Base-by-base conservation (phyloP, 2,797 vertebrate species). In the Sebastes steindachneri region DNA sequence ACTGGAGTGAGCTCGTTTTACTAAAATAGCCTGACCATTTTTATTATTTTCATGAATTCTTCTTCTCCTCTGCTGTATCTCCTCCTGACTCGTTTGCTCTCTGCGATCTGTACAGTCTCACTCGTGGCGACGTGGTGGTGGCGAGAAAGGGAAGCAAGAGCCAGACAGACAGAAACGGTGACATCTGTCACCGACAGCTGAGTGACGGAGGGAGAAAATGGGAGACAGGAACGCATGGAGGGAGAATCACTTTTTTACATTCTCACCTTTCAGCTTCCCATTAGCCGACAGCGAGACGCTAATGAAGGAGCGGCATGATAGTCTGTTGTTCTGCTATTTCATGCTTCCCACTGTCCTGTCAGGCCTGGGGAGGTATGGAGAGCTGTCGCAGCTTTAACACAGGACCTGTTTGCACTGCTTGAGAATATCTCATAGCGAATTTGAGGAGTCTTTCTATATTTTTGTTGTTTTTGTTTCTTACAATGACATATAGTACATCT, bases 181-280 rank as follows among this genome's bases (percentile, higher is more conserved):
- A 90, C 88, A 88, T 93, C 83, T 92, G 90, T 93, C 90, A 90
- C 79, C 68, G 89, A 68, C 86, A 74, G 79, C 68, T 19, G 65
- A 88, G 80, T 77, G 89, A 91, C 60, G 84, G 87, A 86, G 83
- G 68, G 79, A 90, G 89, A 55, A 85, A 85, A 76, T 31, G 72
- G 75, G 82, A 87, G 81, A 83, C 73, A 37, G 85, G 68, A 55
- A 87, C 79, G 66, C 85, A 73, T 35, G 83, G 79, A 90, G 81
- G 77, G 84, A 88, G 91, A 87, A 78, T 57, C 68, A 12, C 80
- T 84, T 90, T 90, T 92, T 90, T 65, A 65, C 89, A 86, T 90
- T 91, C 89, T 88, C 90, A 90, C 87, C 92, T 93, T 90, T 94
- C 87, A 90, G 88, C 75, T 88, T 87, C 73, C 85, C 85, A 87